phyloP scores from a whole-genome alignment of 1,140 invertebrate species.

The Diabrotica undecimpunctata region DNA sequence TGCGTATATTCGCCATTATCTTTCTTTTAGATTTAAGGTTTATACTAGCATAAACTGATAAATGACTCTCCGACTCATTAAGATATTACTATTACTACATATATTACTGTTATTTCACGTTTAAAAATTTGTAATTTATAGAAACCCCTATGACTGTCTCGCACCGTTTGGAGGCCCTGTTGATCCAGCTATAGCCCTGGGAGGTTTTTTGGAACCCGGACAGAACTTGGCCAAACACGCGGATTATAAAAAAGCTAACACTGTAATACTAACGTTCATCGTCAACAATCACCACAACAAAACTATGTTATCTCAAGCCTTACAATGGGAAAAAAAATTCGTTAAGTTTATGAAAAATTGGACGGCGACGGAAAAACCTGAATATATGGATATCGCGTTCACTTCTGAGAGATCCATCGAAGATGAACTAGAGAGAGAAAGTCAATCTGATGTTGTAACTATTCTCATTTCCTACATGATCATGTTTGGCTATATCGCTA shows the following conservation, averaged over 20 bases:
- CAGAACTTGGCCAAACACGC: constrained; percentile 58
- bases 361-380: constrained; percentile 61
- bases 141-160: constrained; percentile 80
- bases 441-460: constrained; percentile 84
- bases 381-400: constrained; percentile 82
- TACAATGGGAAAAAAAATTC: constrained; percentile 87
- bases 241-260: constrained; percentile 74
- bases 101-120: background rate
- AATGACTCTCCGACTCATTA: no score
- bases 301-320: constrained; percentile 63
- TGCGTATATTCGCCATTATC: no score
- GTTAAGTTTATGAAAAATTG: constrained; percentile 86
- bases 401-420: constrained; percentile 91
- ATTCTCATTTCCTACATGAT: constrained; percentile 93
- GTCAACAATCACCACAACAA: constrained; percentile 85
- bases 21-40: no score
- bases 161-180: constrained; percentile 86
- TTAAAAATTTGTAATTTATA: constrained; percentile 45
- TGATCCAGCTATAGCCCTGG: constrained; percentile 85
- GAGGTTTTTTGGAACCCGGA: constrained; percentile 76
- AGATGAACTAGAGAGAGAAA: constrained; percentile 92
- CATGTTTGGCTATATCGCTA: constrained; percentile 96
- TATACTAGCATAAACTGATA: no score
- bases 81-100: no score
- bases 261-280: constrained; percentile 86